phyloP scores from a whole-genome alignment of 2,113 vertebrate species.

The Embiotoca jacksoni region DNA sequence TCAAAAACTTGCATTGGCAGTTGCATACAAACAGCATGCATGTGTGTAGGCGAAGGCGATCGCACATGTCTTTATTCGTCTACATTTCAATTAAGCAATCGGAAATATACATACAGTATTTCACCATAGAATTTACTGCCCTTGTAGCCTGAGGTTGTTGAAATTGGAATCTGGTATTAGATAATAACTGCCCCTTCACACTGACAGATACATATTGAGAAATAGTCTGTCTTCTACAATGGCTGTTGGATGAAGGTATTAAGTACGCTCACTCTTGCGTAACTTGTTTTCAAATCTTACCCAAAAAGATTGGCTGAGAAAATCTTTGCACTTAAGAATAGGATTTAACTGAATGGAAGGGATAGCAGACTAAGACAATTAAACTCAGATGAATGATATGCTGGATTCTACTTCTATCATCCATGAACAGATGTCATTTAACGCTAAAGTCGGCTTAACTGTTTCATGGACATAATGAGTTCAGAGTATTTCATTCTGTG shows the following conservation, averaged over 20 bases:
- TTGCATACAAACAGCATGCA: not conserved
- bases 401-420: no score
- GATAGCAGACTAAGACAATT: not conserved
- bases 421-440: no score
- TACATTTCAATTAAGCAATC: not conserved
- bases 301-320: not conserved
- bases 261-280: not conserved
- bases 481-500: no score
- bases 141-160: not conserved
- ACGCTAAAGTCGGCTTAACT: no score
- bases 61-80: not conserved
- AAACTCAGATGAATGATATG: not conserved
- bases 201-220: slow-evolving; percentile 17
- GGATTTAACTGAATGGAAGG: not conserved
- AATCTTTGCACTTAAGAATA: not conserved
- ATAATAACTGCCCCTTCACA: not conserved
- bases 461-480: no score
- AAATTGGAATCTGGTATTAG: slow-evolving; percentile 11
- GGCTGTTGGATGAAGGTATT: slow-evolving; percentile 21
- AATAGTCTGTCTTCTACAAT: not conserved
- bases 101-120: not conserved
- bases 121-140: not conserved
- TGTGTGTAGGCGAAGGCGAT: not conserved
- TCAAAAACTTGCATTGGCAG: no score
- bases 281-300: not conserved